Percentiles rank a stretch among this genome's conserved stretches.
These are phyloP conservation scores for Ichneumon xanthorius DNA, from an alignment of 2,888 invertebrate genomes.

Conservation along the genomic window DNA sequence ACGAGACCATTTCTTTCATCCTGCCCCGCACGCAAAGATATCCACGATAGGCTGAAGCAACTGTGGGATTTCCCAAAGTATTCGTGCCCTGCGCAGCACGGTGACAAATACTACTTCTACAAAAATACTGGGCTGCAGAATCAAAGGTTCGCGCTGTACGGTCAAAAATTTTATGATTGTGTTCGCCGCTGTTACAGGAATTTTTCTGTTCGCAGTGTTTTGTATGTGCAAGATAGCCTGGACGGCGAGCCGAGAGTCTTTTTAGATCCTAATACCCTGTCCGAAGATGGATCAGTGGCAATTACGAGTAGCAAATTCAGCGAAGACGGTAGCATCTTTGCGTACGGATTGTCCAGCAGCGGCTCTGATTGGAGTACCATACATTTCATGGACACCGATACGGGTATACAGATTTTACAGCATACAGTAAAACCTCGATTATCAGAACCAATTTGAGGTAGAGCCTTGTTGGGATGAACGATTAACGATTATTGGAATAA, in stretches of 20 bases:
- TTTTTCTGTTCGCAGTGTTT: conserved; percentile 88
- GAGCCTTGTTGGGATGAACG: background rate
- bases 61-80: conserved; percentile 99
- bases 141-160: conserved; percentile 89
- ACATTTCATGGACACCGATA: conserved; percentile 91
- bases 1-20: conserved; percentile 94
- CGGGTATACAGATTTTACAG: conserved; percentile 85
- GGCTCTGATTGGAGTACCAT: conserved; percentile 99
- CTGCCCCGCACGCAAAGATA: conserved; percentile 90
- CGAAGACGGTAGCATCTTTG: conserved; percentile 95
- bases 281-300: conserved; percentile 96
- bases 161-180: background rate
- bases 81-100: conserved; percentile 93
- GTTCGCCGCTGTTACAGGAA: background rate
- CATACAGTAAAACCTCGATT: background rate
- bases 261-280: conserved; percentile 97
- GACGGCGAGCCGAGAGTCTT: conserved; percentile 93
- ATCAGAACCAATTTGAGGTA: background rate
- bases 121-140: conserved; percentile 98
- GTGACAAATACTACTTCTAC: conserved; percentile 95
- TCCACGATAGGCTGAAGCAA: conserved; percentile 93
- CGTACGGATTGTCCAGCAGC: conserved; percentile 96
- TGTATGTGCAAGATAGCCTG: conserved; percentile 94
- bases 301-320: conserved; percentile 92
- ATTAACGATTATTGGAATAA: background rate